A percentile compares a stretch with the other conserved stretches of the same genome.
Evolutionary conservation across 2,888 invertebrate genomes (phyloP).

Genomic region (Ametastegia equiseti): DNA sequence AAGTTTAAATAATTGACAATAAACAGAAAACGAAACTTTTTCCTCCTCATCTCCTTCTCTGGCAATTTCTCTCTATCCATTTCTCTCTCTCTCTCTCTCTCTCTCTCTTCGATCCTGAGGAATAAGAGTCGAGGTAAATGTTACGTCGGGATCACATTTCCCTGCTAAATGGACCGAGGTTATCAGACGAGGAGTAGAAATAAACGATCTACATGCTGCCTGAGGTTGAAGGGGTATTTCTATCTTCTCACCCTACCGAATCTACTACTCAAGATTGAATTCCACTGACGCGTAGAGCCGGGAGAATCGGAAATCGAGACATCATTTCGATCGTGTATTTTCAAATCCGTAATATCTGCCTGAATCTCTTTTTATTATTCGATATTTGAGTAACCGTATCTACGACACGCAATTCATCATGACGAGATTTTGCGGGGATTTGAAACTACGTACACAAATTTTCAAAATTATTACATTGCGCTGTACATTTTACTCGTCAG

Average conservation of each 20-base stretch:
- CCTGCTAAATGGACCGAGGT: slow-evolving; percentile 33
- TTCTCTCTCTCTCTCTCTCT: too few species aligned
- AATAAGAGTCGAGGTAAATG: background rate
- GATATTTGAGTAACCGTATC: too few species aligned
- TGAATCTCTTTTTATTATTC: background rate
- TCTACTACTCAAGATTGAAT: slow-evolving; percentile 20
- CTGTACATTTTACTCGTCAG: too few species aligned
- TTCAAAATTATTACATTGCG: too few species aligned
- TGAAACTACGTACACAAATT: too few species aligned
- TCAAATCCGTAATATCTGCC: background rate
- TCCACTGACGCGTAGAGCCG: background rate
- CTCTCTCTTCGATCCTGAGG: background rate
- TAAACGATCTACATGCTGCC: slow-evolving; percentile 34
- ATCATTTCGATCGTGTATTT: slow-evolving; percentile 14
- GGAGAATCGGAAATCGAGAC: background rate
- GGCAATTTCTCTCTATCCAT: too few species aligned
- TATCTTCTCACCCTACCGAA: slow-evolving; percentile 9
- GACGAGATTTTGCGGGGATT: too few species aligned
- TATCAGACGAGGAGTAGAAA: slow-evolving; percentile 21
- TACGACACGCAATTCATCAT: too few species aligned
- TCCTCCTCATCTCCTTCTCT: too few species aligned
- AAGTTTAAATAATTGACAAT: background rate
- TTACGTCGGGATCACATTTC: slow-evolving; percentile 11
- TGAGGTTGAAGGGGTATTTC: slow-evolving; percentile 6
- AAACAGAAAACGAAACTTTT: background rate